These are phyloP conservation scores for Copidosoma floridanum DNA, from an alignment of 1,140 invertebrate species.

Conservation along the genomic window DNA sequence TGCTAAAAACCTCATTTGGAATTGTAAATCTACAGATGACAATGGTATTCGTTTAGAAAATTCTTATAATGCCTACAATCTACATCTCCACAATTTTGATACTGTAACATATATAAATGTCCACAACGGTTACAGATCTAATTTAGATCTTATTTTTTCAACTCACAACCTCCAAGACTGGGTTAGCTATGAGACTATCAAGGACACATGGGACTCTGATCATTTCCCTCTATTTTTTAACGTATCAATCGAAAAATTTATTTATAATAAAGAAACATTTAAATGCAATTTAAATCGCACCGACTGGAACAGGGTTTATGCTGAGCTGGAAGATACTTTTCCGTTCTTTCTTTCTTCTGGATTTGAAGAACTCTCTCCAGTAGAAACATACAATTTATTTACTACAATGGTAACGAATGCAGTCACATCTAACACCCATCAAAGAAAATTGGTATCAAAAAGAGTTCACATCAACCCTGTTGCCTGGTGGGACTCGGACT, in stretches of 20 bases:
- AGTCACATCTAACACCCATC: not conserved
- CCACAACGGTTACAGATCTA: not conserved
- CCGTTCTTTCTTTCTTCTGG: not conserved
- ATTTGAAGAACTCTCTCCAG: not conserved
- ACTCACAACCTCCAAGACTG: not conserved
- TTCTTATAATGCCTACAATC: not conserved
- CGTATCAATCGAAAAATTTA: not conserved
- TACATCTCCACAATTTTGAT: slow-evolving; percentile 6
- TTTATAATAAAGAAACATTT: not conserved
- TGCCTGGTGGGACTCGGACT: not conserved
- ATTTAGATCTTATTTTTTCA: slow-evolving; percentile 12
- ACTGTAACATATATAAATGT: not conserved
- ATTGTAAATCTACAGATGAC: not conserved
- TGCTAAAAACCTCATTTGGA: slow-evolving; percentile 2
- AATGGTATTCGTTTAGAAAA: slow-evolving; percentile 7
- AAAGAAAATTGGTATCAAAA: not conserved
- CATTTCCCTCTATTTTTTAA: slow-evolving; percentile 5
- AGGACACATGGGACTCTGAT: slow-evolving; percentile 12
- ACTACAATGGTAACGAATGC: not conserved
- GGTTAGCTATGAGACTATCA: not conserved
- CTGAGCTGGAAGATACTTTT: not conserved
- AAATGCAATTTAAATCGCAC: not conserved
- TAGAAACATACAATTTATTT: not conserved
- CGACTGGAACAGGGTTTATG: not conserved
- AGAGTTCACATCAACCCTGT: not conserved